Evolutionary conservation across 2,797 vertebrate species (phyloP), one percentile per base, ranked within the genome.

Genomic region (Enteromius argenteus): DNA sequence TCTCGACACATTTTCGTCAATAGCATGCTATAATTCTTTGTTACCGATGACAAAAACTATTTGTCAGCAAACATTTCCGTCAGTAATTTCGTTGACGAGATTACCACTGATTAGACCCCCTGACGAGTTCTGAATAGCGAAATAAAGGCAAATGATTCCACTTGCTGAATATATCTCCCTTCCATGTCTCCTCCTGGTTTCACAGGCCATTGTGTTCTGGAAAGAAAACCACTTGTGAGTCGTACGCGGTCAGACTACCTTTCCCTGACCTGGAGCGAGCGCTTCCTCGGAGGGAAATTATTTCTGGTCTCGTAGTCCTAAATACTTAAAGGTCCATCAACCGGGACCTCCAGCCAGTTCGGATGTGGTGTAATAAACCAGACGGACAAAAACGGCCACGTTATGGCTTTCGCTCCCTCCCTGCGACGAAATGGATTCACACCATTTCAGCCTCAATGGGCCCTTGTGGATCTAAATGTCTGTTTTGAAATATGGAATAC

Each of bases 401-500:
- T 81, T 72, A 46, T 71, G 69, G 8, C 80, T 15, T 6, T 51
- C 17, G 6, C 78, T 37, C 71, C 56, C 53, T 66, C 74, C 72
- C 60, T 64, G 78, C 66, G 30, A 68, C 27, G 37, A 86, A 80
- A 84, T 73, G 42, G 79, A 87, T 88, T 79, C 84, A 84, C 64
- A 67, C 80, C 75, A 72, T 72, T 85, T 72, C 76, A 80, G 51
- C 49, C 58, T 83, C 80, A 85, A 85, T 89, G 76, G 77, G 66
- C 79, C 79, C 77, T 49, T 67, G 27, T 85, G 76, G 76, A 78
- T 83, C 42, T 76, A 42, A 82, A 82, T 86, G 84, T 87, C 86
- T 84, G 75, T 77, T 85, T 67, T 81, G 69, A 84, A 79, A 84
- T 84, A 76, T 87, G 69, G 78, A 82, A 86, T 79, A 85, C 81